These are phyloP conservation scores for Harpalus rufipes DNA, from an alignment of 2,888 invertebrate species.

Conservation along the genomic window DNA sequence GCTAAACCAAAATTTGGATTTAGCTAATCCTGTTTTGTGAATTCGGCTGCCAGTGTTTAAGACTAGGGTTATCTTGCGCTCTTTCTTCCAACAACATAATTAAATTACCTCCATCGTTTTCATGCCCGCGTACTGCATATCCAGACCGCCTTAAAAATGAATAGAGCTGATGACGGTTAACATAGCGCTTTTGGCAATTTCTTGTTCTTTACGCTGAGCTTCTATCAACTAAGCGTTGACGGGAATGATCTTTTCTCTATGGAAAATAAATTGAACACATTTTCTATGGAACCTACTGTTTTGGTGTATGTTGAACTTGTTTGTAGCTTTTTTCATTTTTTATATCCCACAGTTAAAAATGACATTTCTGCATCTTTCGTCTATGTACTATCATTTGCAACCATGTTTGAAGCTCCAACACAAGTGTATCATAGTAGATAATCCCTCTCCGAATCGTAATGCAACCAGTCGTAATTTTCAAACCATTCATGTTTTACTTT, in stretches of 20 bases:
- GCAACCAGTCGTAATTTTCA: too few relatives aligned
- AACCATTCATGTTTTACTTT: too few relatives aligned
- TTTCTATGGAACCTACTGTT: too few relatives aligned
- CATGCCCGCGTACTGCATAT: constrained; percentile 30
- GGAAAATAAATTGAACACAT: too few relatives aligned
- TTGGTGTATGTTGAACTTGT: constrained; percentile 2
- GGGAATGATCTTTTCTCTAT: constrained; percentile 14
- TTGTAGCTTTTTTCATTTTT: constrained; percentile 20
- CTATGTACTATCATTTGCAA: not conserved
- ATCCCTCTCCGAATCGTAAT: too few relatives aligned
- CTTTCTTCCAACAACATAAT: too few relatives aligned
- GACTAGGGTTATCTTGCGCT: too few relatives aligned
- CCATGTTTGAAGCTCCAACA: constrained; percentile 18
- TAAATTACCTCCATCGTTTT: too few relatives aligned
- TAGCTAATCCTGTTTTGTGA: too few relatives aligned
- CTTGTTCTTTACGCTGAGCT: constrained; percentile 22
- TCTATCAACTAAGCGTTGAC: constrained; percentile 28
- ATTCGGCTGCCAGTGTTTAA: too few relatives aligned
- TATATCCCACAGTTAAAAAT: constrained; percentile 18
- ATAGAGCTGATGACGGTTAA: constrained; percentile 10
- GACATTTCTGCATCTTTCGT: constrained; percentile 33
- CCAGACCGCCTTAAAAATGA: constrained; percentile 22
- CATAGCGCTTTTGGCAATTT: constrained; percentile 21
- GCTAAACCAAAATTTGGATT: too few relatives aligned
- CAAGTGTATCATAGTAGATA: constrained; percentile 21